These are phyloP conservation scores for Natator depressus DNA, from an alignment of 2,113 vertebrate species.

Conservation along the genomic window DNA sequence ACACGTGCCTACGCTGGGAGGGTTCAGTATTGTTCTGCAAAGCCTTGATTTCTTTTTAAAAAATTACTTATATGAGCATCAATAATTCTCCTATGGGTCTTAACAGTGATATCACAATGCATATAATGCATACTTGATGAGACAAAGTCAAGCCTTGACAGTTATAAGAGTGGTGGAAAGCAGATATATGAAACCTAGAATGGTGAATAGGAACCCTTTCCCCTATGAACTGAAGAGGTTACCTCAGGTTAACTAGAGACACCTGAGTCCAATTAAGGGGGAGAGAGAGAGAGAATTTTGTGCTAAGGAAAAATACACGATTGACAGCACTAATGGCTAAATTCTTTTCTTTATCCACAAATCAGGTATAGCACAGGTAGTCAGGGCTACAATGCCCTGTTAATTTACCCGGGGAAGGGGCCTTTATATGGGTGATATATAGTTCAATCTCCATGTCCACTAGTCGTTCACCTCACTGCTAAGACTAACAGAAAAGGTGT, in stretches of 20 bases:
- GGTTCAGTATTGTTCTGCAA: not conserved
- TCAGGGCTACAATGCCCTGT: not conserved
- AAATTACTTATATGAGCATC: not conserved
- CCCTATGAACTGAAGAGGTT: not conserved
- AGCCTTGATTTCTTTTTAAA: not conserved
- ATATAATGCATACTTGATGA: not conserved
- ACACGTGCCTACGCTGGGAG: constrained; percentile 29
- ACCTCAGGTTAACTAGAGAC: not conserved
- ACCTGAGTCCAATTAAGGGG: not conserved
- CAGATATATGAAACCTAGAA: not conserved
- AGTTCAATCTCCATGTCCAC: not conserved
- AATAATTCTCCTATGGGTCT: not conserved
- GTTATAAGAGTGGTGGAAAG: not conserved
- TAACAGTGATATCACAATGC: not conserved
- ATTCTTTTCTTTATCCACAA: not conserved
- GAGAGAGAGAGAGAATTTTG: not conserved
- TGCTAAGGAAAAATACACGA: constrained; percentile 23
- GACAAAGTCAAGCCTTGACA: not conserved
- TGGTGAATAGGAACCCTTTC: no score
- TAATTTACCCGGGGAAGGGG: not conserved
- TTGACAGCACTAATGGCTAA: constrained; percentile 7
- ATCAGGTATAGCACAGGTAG: not conserved
- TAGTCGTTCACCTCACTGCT: not conserved
- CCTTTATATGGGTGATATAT: not conserved
- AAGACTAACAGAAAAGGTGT: not conserved